Base-by-base conservation (phyloP, 2,888 invertebrate species). In the Mantis religiosa region DNA sequence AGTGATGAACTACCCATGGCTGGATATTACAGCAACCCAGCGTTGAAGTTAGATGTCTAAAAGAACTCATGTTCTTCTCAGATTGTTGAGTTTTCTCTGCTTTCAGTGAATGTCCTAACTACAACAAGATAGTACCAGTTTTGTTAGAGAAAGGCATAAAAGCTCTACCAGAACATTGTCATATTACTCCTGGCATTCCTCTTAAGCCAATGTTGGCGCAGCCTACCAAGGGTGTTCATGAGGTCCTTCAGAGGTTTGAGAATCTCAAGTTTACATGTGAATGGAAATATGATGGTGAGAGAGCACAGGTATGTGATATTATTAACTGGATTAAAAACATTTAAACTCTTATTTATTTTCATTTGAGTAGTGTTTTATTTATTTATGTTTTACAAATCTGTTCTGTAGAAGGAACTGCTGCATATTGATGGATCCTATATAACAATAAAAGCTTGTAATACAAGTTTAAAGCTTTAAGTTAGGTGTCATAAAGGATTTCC, bases 211-310 rank as follows among this genome's bases (percentile, higher is more conserved):
- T 99, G 99, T 94, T 99, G 92, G 99, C 99, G 0, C 99, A 99
- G 92, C 99, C 99, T 4, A 98, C 99, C 0, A 98, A 97, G 93
- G 99, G 98, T 4, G 97, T 99, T 1, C 95, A 96, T 90, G 98
- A 99, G 93, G 97, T 99, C 7, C 93, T 99, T 88, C 95, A 96
- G 90, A 95, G 98, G 92, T 98, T 98, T 93, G 97, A 98, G 90
- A 96, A 96, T 25, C 95, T 97, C 90, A 95, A 96, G 91, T 99
- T 99, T 93, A 99, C 99, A 0, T 99, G 99, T 93, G 99, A 99
- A 94, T 99, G 97, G 96, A 99, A 99, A 93, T 99, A 99, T 93
- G 99, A 99, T 93, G 99, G 99, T 0, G 99, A 99, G 94, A 95
- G 99, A 91, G 99, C 99, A 0, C 99, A 99, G 95, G 96, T 97